Evolutionary conservation across 2,888 invertebrate species (phyloP), one percentile per base, ranked within the genome.

Genomic region (Protophormia terraenovae): DNA sequence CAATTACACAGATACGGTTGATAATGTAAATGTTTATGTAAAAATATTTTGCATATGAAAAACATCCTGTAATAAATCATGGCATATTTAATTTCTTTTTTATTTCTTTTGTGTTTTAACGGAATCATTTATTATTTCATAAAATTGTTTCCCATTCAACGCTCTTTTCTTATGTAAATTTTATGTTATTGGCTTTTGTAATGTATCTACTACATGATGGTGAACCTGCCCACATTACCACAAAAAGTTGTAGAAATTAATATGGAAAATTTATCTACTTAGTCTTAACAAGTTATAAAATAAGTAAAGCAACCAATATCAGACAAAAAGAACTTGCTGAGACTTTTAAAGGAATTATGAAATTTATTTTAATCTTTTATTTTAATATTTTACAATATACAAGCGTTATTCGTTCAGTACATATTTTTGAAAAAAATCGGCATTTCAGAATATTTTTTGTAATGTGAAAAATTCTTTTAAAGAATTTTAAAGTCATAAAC

Each of bases 11-110:
- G 12, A 12, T 35, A 66, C 29, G 32, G 10, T 64, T 72, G 32
- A 38, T 24, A 62, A 29, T 41, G n/a, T 24, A 14, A 27, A 5
- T 72, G 1, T 50, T 10, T n/a, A 45, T 22, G 29, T 24, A n/a
- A 71, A 72, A 14, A 10, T 55, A 55, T 41, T 78, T 77, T 66
- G 66, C 50, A 66, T 78, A 82, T 41, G 29, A 69, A 82, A 62
- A 82, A 47, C 78, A 64, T 78, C 19, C 22, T n/a, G 69, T 73
- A 45, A 84, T 84, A 84, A 81, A 84, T 84, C 84, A 84, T 73
- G 45, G 55, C 14, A 81, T 81, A 53, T 73, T 67, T 72, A n/a
- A 72, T 47, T 62, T 32, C 32, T 35, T 47, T 35, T 12, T 35
- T n/a, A 14, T 47, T 60, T 69, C 19, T 62, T 29, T 60, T 66